Evolutionary conservation across 2,888 invertebrate genomes (phyloP).

Genomic region (Caenorhabditis macrosperma): DNA sequence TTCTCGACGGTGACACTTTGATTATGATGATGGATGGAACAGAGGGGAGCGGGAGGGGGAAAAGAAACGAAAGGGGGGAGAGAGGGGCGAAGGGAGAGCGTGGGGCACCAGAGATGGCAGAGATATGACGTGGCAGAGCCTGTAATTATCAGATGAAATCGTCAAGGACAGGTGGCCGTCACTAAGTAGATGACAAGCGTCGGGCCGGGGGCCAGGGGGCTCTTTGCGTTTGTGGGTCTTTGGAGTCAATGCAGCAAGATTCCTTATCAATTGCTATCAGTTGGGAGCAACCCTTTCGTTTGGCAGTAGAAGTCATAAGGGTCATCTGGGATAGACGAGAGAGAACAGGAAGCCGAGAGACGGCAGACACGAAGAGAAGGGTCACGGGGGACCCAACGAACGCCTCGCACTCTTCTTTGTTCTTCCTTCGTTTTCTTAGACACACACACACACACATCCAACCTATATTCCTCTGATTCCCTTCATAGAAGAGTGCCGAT

Average conservation of each 20-base stretch:
- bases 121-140: no score
- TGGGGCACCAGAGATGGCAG: no score
- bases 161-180: background rate
- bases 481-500: background rate
- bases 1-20: background rate
- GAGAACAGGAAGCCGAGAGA: background rate
- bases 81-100: no score
- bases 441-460: background rate
- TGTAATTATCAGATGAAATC: background rate
- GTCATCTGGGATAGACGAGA: background rate
- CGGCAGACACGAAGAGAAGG: background rate
- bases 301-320: background rate
- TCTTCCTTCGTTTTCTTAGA: background rate
- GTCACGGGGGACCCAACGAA: background rate
- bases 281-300: no score
- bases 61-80: background rate
- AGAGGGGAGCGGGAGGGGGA: background rate
- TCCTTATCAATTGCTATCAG: no score
- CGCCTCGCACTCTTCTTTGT: background rate
- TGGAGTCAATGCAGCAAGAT: no score
- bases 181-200: no score
- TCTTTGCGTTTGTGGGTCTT: no score
- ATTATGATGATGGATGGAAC: background rate
- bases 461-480: background rate
- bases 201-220: no score